Evolutionary conservation across 2,888 invertebrate genomes (phyloP), one percentile per base, ranked within the genome.

Genomic region (Acleris literana): DNA sequence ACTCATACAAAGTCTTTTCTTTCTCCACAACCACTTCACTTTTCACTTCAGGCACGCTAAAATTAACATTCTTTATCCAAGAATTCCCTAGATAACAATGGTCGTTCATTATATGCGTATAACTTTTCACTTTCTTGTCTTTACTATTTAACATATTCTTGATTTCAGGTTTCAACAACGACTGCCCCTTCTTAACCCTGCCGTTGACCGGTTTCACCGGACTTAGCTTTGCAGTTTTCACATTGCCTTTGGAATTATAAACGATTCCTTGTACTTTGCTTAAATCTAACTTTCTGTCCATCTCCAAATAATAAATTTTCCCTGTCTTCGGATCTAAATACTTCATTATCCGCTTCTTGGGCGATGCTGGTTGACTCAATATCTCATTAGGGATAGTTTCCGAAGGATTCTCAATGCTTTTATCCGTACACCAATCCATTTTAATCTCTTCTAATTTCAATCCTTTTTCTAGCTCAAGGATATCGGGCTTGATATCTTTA

Each of bases 271-370:
- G 88, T 0, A 91, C 90, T 72, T 84, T 89, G 2, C 79, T 88
- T 18, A 92, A 51, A 63, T 91, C 92, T 68, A 92, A 54, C 0
- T 80, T 75, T 64, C 87, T 74, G 51, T 92, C 91, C 86, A 92
- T 87, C 81, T 92, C 92, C 70, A 92, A 69, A 48, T 90, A 92
- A 53, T 88, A 91, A 29, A 92, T 89, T 69, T 91, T 92, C 0
- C 90, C 86, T 33, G 91, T 92, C 0, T 79, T 83, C 0, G 89
- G 88, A 33, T 92, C 90, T 68, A 92, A 85, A 63, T 91, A 92
- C 69, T 92, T 92, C 48, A 92, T 86, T 69, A 92, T 90, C 1
- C 88, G 71, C 53, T 92, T 92, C 33, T 85, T 86, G 0, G 80
- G 73, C 0, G 83, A 77, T 0, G 76, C 62, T 0, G 83, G 74